These are phyloP conservation scores for Chaetura pelagica DNA, from an alignment of 2,113 vertebrate genomes.

Conservation along the genomic window DNA sequence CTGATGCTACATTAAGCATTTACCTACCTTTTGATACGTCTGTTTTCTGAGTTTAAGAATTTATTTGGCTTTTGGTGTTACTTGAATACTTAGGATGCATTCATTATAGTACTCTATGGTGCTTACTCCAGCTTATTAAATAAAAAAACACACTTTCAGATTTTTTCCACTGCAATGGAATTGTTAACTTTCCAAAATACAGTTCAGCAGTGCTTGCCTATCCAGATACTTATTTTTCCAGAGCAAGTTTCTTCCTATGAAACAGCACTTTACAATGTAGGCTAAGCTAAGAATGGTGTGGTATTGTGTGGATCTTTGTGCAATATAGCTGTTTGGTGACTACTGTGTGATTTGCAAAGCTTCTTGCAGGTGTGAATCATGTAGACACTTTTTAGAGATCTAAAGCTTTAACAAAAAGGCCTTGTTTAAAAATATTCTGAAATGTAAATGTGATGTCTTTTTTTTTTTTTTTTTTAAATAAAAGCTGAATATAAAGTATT, in stretches of 20 bases:
- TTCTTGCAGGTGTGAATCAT: slow-evolving; percentile 38
- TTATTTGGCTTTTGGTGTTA: slow-evolving; percentile 6
- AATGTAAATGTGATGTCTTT: slow-evolving; percentile 57
- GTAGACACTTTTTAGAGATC: slow-evolving; percentile 55
- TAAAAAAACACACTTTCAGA: not conserved
- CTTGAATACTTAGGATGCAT: slow-evolving; percentile 18
- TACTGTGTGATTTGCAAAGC: slow-evolving; percentile 50
- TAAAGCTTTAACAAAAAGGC: slow-evolving; percentile 71
- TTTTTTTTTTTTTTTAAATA: slow-evolving; percentile 60
- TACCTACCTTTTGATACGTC: not conserved
- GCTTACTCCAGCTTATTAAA: slow-evolving; percentile 1
- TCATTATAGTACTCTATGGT: slow-evolving; percentile 9
- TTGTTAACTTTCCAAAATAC: not conserved
- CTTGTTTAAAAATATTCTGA: slow-evolving; percentile 64
- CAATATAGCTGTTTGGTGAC: slow-evolving; percentile 77
- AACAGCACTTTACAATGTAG: slow-evolving; percentile 88
- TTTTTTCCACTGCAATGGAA: not conserved
- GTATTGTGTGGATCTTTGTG: slow-evolving; percentile 74
- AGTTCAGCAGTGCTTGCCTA: slow-evolving; percentile 40
- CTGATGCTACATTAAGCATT: not conserved
- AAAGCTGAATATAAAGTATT: slow-evolving; percentile 52
- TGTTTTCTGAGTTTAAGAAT: slow-evolving; percentile 7
- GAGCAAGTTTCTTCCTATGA: slow-evolving; percentile 4
- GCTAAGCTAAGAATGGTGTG: slow-evolving; percentile 68
- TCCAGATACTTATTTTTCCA: slow-evolving; percentile 23